Percentiles rank a stretch among this genome's conserved stretches.
phyloP scores from a whole-genome alignment of 37 sponge, comb jelly and placozoan species.

The Tethya wilhelma region DNA sequence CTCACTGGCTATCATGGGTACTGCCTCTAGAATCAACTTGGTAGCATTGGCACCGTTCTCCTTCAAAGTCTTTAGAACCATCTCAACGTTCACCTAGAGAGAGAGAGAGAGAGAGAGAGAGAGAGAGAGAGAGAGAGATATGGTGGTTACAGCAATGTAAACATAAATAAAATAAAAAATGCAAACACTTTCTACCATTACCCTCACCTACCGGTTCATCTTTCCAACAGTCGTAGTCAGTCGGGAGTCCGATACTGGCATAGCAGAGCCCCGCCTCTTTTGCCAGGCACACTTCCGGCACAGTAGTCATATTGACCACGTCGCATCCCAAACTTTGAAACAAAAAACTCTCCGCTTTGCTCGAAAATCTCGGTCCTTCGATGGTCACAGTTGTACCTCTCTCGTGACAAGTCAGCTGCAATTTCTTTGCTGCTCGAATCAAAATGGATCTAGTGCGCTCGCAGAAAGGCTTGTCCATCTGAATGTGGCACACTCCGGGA shows the following conservation, averaged over 20 bases:
- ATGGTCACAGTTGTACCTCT: conserved; percentile 87
- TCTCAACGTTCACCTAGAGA: conserved; percentile 78
- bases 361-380: conserved; percentile 97
- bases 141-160: too few species aligned
- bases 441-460: conserved; percentile 34
- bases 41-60: conserved; percentile 62
- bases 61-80: conserved; percentile 76
- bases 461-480: conserved; percentile 95
- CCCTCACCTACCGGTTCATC: conserved; percentile 42
- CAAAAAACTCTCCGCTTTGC: conserved; percentile 87
- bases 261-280: conserved; percentile 91
- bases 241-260: conserved; percentile 90
- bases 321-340: conserved; percentile 86
- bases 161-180: too few species aligned
- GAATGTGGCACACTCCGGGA: conserved; percentile 84
- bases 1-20: conserved; percentile 59
- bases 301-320: conserved; percentile 95
- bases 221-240: conserved; percentile 97
- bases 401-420: conserved; percentile 50
- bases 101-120: too few species aligned
- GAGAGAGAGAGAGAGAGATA: too few species aligned
- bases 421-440: conserved; percentile 46
- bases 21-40: conserved; percentile 50
- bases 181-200: too few species aligned
- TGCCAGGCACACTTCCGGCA: conserved; percentile 95